Conservation (phyloP, 2,888 invertebrate species). For the Drosophila ustulata region DNA sequence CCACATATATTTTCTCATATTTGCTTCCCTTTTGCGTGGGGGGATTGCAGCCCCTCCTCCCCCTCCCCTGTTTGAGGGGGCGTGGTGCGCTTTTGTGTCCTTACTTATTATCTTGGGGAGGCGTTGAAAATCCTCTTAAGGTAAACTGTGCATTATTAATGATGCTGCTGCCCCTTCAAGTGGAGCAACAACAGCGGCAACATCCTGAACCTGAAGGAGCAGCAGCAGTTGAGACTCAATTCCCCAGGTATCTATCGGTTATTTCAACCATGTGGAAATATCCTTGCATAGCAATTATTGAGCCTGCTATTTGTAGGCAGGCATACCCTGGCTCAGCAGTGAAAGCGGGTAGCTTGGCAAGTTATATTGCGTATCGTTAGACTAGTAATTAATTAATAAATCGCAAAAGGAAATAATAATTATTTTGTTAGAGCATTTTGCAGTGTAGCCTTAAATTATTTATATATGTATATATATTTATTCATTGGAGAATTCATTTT, state of each 20-base stretch:
- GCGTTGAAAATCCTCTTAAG: constrained; percentile 79
- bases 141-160: constrained; percentile 79
- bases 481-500: too few species aligned
- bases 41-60: not conserved
- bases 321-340: not conserved
- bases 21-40: constrained; percentile 35
- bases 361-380: too few species aligned
- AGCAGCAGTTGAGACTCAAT: not conserved
- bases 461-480: too few species aligned
- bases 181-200: not conserved
- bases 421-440: too few species aligned
- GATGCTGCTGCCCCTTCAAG: constrained; percentile 18
- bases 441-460: too few species aligned
- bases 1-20: constrained; percentile 60
- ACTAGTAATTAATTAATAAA: too few species aligned
- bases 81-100: constrained; percentile 53
- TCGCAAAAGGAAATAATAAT: too few species aligned
- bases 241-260: constrained; percentile 43
- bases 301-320: not conserved
- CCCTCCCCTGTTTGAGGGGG: constrained; percentile 4
- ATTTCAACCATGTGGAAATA: constrained; percentile 33
- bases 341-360: not conserved
- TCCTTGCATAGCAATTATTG: constrained; percentile 25
- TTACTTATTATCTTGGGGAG: constrained; percentile 71
- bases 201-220: not conserved